Percentiles rank a stretch among this genome's conserved stretches.
phyloP scores from a whole-genome alignment of 2,113 vertebrate species.

The Noctilio leporinus region DNA sequence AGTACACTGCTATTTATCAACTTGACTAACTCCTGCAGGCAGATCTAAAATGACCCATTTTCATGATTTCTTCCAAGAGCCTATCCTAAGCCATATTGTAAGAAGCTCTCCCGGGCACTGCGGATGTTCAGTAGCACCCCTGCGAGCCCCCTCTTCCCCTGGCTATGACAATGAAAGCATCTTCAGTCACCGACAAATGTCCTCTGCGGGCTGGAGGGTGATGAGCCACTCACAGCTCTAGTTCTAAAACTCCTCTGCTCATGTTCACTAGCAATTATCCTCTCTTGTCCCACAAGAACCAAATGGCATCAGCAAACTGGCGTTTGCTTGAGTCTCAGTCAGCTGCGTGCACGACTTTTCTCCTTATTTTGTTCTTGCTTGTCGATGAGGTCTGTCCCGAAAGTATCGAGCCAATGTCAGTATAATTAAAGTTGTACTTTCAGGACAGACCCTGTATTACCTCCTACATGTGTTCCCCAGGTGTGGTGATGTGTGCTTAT shows the following conservation, averaged over 20 bases:
- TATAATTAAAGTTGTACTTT: too few relatives aligned
- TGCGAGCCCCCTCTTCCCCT: rapidly evolving
- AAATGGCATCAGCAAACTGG: neutral
- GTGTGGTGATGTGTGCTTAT: neutral
- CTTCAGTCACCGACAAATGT: neutral
- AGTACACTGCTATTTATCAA: neutral
- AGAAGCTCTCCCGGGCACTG: neutral
- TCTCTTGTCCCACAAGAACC: neutral
- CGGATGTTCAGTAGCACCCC: neutral
- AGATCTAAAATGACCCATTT: constrained; percentile 5
- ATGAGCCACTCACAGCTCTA: neutral
- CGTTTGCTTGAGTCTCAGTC: neutral
- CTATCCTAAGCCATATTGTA: neutral
- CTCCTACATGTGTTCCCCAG: neutral
- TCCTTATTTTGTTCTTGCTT: neutral
- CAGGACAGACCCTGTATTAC: too few relatives aligned
- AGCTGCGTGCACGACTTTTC: neutral
- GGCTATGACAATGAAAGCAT: neutral
- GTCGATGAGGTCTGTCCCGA: too few relatives aligned
- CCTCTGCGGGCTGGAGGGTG: too few relatives aligned
- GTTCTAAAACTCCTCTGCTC: neutral
- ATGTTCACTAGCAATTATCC: neutral
- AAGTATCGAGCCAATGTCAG: too few relatives aligned
- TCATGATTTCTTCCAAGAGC: neutral
- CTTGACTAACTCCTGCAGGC: neutral